Base-by-base conservation (phyloP, 2,888 invertebrate species). In the Sphaeridia pumilis region DNA sequence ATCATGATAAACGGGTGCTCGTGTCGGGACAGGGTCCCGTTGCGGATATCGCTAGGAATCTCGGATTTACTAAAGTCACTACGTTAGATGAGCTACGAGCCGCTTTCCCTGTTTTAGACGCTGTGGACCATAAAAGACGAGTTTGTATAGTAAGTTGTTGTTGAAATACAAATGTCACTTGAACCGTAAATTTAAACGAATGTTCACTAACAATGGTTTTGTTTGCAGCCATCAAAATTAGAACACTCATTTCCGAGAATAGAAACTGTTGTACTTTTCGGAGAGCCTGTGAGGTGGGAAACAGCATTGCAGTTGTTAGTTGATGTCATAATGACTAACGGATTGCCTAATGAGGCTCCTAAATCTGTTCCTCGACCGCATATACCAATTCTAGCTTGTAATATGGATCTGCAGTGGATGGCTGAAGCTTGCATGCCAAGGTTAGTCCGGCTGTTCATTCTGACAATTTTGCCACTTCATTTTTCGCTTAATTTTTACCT, bases 311-410 rank as follows among this genome's bases (percentile, higher is more conserved):
- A 81, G 67, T 67, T 81, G 21, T 71, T 82, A 57, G 69, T 79
- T 22, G 81, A 81, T 67, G 72, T 78, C 34, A 67, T 81, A 25
- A 67, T 80, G 67, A 78, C 79, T 1, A 72, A 77, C 65, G 80
- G 80, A 3, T 68, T 73, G 63, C 78, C 78, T 1, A 68, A 68
- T 35, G 64, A 66, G 24, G 63, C 70, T 14, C 70, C 70, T 1
- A 49, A 52, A 3, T 58, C 63, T 12, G 62, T 75, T 58, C 75
- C 76, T 22, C 73, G 78, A 67, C 78, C 78, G 3, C 80, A 81
- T 67, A 72, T 82, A 58, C 80, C 81, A 31, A 68, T 82, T n/a
- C 69, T 81, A 53, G 80, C 80, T 80, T 69, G 70, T 80, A 43
- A 70, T 78, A 48, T 81, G 79, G 79, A 60, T 67, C 68, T 78